Evolutionary conservation across 2,888 invertebrate genomes (phyloP).

Genomic region (Teleiodes luculella): DNA sequence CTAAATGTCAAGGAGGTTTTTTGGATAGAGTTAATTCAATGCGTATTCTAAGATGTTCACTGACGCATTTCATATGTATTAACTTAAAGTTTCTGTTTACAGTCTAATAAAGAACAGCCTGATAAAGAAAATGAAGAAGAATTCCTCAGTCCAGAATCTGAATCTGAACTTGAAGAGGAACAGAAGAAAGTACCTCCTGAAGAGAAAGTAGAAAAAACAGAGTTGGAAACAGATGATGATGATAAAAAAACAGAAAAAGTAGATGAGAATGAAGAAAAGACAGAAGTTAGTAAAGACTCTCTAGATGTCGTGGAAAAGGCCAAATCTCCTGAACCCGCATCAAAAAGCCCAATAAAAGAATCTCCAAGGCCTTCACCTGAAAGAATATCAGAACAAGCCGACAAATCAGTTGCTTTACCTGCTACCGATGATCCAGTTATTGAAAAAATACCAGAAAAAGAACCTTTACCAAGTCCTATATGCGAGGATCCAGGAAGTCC

Average conservation of each 20-base stretch:
- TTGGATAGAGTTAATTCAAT: no score
- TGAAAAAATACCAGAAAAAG: background rate
- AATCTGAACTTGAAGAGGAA: slow-evolving; percentile 60
- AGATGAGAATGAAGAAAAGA: slow-evolving; percentile 1
- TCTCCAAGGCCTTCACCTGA: slow-evolving; percentile 1
- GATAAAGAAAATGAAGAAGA: slow-evolving; percentile 73
- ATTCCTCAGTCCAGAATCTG: slow-evolving; percentile 70
- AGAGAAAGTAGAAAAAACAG: slow-evolving; percentile 10
- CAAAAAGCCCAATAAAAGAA: background rate
- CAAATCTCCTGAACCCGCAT: background rate
- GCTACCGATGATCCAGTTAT: background rate
- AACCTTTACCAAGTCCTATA: background rate
- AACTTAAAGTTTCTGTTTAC: slow-evolving; percentile 19
- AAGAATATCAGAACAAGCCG: background rate
- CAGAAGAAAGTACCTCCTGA: slow-evolving; percentile 20
- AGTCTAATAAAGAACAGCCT: slow-evolving; percentile 45
- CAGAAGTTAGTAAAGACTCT: slow-evolving; percentile 19
- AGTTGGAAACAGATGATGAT: background rate
- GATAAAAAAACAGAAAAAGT: background rate
- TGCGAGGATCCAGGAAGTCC: slow-evolving; percentile 9
- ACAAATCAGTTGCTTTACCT: background rate
- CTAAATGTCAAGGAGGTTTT: no score
- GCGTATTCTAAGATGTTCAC: no score
- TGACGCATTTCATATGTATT: no score
- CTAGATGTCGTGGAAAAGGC: slow-evolving; percentile 8